Evolutionary conservation across 1,140 invertebrate species (phyloP).

Genomic region (Mizuhopecten yessoensis): DNA sequence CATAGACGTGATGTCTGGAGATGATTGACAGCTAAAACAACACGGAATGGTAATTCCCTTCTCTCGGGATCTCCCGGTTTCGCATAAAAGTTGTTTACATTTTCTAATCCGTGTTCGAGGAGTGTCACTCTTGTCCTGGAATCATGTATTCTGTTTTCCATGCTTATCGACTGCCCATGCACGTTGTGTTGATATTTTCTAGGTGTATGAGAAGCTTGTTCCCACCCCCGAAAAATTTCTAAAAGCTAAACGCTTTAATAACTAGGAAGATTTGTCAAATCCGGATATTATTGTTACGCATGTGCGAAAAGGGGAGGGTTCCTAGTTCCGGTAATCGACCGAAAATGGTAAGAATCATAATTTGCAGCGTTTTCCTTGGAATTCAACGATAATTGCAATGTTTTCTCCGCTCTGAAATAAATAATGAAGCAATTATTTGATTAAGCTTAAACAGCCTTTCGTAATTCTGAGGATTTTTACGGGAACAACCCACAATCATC

Average conservation of each 20-base stretch:
- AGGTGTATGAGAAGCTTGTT: not conserved
- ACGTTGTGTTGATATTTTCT: slow-evolving; percentile 42
- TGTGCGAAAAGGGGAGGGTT: slow-evolving; percentile 6
- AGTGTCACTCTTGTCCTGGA: slow-evolving; percentile 78
- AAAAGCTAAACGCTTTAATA: not conserved
- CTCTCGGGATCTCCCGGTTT: no score
- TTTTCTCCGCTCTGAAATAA: not conserved
- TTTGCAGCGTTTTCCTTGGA: not conserved
- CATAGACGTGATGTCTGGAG: no score
- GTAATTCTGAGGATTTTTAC: not conserved
- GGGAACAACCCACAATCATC: not conserved
- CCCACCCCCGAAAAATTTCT: not conserved
- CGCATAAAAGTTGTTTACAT: no score
- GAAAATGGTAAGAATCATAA: not conserved
- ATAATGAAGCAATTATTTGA: not conserved
- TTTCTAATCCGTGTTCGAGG: slow-evolving; percentile 78
- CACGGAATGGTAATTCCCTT: no score
- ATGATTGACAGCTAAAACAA: no score
- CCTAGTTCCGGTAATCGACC: slow-evolving; percentile 30
- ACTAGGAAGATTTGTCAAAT: not conserved
- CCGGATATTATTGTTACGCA: not conserved
- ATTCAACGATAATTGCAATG: not conserved
- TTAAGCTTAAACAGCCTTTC: not conserved
- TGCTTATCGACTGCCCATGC: not conserved
- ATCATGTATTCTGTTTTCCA: slow-evolving; percentile 74